A percentile compares a stretch with the other conserved stretches of the same genome.
Conservation (phyloP, 2,113 vertebrate species). For the Rallus limicola region DNA sequence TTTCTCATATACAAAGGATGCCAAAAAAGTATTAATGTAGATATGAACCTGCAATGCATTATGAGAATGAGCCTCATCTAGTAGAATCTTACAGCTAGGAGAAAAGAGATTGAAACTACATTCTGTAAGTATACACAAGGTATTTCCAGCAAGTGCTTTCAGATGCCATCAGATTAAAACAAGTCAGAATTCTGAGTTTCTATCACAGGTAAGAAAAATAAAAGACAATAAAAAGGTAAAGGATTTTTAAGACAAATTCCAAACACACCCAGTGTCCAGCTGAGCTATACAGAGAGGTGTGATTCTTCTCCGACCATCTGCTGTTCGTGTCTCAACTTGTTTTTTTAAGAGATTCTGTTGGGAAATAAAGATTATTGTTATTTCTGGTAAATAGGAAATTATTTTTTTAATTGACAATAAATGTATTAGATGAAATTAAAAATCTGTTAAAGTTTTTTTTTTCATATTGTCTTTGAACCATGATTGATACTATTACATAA, state of each 20-base stretch:
- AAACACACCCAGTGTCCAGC: conserved; percentile 93
- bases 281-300: conserved; percentile 98
- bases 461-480: not conserved
- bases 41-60: not conserved
- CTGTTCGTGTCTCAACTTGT: conserved; percentile 95
- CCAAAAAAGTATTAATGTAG: not conserved
- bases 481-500: not conserved
- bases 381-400: not conserved
- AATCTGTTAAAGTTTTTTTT: not conserved
- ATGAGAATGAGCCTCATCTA: not conserved
- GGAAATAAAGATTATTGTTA: not conserved
- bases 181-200: not conserved
- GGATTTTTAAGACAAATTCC: not conserved
- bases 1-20: not conserved
- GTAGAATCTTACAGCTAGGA: not conserved
- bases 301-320: conserved; percentile 93
- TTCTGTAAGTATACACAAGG: not conserved
- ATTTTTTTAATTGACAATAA: not conserved
- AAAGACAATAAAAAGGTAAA: not conserved
- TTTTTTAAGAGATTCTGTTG: conserved; percentile 97
- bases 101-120: not conserved
- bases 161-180: not conserved
- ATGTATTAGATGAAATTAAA: not conserved
- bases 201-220: not conserved
- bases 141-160: no score